These are phyloP conservation scores for Oryzias woworae DNA, from an alignment of 2,113 vertebrate species.

Conservation along the genomic window DNA sequence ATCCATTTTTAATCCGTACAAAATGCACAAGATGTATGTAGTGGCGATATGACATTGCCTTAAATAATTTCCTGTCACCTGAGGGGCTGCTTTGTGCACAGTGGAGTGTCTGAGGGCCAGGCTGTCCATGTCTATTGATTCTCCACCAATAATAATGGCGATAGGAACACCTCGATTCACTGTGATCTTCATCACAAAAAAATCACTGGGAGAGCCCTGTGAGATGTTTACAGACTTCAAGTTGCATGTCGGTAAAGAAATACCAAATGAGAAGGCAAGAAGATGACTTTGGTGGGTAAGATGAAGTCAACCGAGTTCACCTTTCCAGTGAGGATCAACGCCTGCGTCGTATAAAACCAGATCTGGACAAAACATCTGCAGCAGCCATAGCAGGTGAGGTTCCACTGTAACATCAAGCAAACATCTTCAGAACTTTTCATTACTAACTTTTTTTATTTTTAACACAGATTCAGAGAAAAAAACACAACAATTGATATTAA, in stretches of 20 bases:
- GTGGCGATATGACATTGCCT: too few species aligned
- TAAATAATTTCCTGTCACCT: slow-evolving; percentile 32
- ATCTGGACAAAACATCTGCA: slow-evolving; percentile 64
- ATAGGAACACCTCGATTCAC: slow-evolving; percentile 58
- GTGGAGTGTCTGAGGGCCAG: slow-evolving; percentile 68
- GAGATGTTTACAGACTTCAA: neutral
- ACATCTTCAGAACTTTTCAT: too few species aligned
- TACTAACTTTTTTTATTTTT: neutral
- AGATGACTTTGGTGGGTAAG: slow-evolving; percentile 60
- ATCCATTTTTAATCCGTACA: too few species aligned
- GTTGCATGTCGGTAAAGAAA: neutral
- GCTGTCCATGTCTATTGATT: slow-evolving; percentile 55
- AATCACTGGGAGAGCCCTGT: slow-evolving; percentile 65
- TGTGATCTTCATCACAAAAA: slow-evolving; percentile 61
- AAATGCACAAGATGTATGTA: too few species aligned
- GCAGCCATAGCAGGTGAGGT: slow-evolving; percentile 58
- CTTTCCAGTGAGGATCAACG: slow-evolving; percentile 65
- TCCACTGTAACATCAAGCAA: slow-evolving; percentile 38
- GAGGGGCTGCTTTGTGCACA: slow-evolving; percentile 68
- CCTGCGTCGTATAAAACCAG: slow-evolving; percentile 66
- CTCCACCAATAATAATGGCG: slow-evolving; percentile 66
- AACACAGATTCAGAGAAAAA: neutral
- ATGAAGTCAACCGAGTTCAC: slow-evolving; percentile 62
- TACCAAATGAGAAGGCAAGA: neutral
- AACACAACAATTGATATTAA: neutral